Evolutionary conservation across 2,888 invertebrate species (phyloP).

Genomic region (Bombylius major): DNA sequence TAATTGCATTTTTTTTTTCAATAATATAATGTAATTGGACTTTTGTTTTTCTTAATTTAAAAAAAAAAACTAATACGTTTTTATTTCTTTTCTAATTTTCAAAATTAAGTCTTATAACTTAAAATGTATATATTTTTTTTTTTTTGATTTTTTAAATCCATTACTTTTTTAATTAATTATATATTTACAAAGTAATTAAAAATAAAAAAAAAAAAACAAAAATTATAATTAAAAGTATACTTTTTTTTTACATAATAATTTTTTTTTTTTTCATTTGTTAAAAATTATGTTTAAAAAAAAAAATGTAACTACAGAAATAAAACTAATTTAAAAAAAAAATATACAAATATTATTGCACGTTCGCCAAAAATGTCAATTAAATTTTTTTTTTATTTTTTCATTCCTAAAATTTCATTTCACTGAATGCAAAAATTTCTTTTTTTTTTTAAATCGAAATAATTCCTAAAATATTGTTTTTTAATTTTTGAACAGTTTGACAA

Average conservation of each 20-base stretch:
- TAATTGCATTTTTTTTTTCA: no score
- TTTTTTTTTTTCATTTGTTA: no score
- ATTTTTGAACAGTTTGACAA: background rate
- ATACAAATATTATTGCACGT: conserved; percentile 22
- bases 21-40: no score
- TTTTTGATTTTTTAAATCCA: background rate
- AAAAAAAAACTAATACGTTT: no score
- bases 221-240: background rate
- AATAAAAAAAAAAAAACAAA: background rate
- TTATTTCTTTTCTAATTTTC: no score
- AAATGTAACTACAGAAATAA: background rate
- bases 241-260: no score
- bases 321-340: background rate
- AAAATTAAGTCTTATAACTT: no score
- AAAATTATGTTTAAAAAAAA: no score
- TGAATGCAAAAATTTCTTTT: no score
- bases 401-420: background rate
- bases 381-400: background rate
- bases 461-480: background rate
- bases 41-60: no score
- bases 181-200: background rate
- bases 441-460: no score
- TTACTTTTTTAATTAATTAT: no score
- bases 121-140: background rate
- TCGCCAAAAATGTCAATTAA: conserved; percentile 16